Percentiles rank a stretch among this genome's conserved stretches.
These are phyloP conservation scores for Chaenocephalus aceratus DNA, from an alignment of 2,113 vertebrate species.

Conservation along the genomic window DNA sequence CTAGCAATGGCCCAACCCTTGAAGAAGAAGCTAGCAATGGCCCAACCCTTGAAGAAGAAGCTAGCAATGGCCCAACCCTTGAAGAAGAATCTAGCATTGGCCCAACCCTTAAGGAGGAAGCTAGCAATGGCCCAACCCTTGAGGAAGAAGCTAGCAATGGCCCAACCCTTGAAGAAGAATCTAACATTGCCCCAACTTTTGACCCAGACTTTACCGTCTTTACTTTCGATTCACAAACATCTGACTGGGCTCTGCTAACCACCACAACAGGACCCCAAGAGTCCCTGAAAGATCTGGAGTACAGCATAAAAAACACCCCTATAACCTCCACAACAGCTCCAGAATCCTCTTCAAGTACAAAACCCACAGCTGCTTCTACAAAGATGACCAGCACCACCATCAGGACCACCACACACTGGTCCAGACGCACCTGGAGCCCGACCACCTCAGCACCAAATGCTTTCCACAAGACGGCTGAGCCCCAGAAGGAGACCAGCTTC, in stretches of 20 bases:
- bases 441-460: slow-evolving; percentile 54
- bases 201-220: slow-evolving; percentile 55
- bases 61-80: background rate
- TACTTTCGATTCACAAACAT: slow-evolving; percentile 61
- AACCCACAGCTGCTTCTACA: slow-evolving; percentile 8
- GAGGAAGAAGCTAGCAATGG: background rate
- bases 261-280: slow-evolving; percentile 68
- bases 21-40: background rate
- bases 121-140: background rate
- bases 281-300: slow-evolving; percentile 64
- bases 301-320: slow-evolving; percentile 48
- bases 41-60: background rate
- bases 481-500: slow-evolving; percentile 53
- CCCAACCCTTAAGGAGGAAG: background rate
- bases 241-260: slow-evolving; percentile 52
- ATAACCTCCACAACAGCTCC: slow-evolving; percentile 33
- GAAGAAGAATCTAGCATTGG: background rate
- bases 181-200: background rate
- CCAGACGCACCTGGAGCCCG: slow-evolving; percentile 63
- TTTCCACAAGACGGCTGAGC: slow-evolving; percentile 27
- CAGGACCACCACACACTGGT: slow-evolving; percentile 45
- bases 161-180: slow-evolving; percentile 3
- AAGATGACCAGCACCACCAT: background rate
- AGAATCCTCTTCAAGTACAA: slow-evolving; percentile 35
- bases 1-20: background rate